phyloP scores from a whole-genome alignment of 2,797 vertebrate genomes.

The Manis javanica region DNA sequence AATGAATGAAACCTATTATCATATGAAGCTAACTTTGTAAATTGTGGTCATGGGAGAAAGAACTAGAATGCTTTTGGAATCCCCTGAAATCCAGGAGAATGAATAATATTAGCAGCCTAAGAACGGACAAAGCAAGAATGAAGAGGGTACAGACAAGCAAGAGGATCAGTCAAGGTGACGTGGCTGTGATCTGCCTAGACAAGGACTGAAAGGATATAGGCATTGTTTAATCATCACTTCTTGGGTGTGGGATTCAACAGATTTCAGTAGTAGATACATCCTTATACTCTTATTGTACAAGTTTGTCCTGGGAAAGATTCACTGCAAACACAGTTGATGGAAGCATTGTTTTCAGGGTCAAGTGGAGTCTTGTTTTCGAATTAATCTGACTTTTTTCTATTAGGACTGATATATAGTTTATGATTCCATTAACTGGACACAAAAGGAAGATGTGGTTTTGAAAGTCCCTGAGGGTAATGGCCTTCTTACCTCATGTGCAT shows the following conservation, averaged over 20 bases:
- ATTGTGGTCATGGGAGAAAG: neutral
- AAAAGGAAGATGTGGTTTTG: neutral
- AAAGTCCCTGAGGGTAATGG: neutral
- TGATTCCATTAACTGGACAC: neutral
- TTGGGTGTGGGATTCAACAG: neutral
- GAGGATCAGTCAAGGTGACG: neutral
- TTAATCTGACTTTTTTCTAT: neutral
- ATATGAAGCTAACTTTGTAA: neutral
- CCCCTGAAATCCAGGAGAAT: neutral
- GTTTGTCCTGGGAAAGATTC: neutral
- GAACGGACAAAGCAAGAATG: neutral
- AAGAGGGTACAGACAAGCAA: neutral
- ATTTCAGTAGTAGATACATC: neutral
- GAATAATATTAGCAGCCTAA: neutral
- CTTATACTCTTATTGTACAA: neutral
- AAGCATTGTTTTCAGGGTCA: neutral
- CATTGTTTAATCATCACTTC: neutral
- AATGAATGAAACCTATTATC: neutral
- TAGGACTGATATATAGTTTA: neutral
- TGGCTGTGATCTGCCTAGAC: neutral
- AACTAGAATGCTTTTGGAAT: neutral
- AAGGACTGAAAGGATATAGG: neutral
- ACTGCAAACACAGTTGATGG: neutral
- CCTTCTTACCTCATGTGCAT: neutral
- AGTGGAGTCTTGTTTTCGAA: neutral